Base-by-base conservation (phyloP, 2,888 invertebrate genomes). In the Macrosiphum euphorbiae region DNA sequence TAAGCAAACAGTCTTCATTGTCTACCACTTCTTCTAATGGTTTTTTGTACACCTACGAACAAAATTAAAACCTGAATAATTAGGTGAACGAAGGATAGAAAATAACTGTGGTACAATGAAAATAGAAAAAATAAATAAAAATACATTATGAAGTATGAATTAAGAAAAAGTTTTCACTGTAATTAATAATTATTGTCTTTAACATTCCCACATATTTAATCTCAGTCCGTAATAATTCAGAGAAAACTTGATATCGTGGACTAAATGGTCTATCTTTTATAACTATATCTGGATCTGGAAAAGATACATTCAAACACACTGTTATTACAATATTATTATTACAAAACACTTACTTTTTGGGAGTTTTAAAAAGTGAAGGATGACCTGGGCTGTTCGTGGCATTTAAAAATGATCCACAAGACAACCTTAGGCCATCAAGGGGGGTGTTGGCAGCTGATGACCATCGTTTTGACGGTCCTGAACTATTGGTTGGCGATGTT, bases 191-290 rank as follows among this genome's bases (percentile, higher is more conserved):
- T 95, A 99, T 98, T 84, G 99, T 99, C 95, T 98, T 97, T 95
- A 99, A 97, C 95, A 99, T 99, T 94, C 98, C 98, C 94, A 99
- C 99, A 96, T 99, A 99, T 97, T 99, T 99, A 94, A 98, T 98
- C 96, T 99, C 99, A 1, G 99, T 99, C 96, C 99, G 98, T 95
- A 98, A 97, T 95, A 99, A 97, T 96, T 99, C 99, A 96, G 98
- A 97, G 96, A 98, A 98, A 91, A 98, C 98, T 96, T 98, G 97
- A 95, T 98, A 98, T 92, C 98, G 96, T 7, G 97, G 97, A 87
- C 98, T 97, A 26, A 94, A 94, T 52, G 94, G 94, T 96, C 58
- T 90, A 61, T 90, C 94, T 89, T 94, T 94, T 20, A 94, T 88
- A 61, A 90, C 86, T 91, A 78, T 67, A 88, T 94, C 94, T 87